These are phyloP conservation scores for Neodiprion pinetum DNA, from an alignment of 1,140 invertebrate species.

Conservation along the genomic window DNA sequence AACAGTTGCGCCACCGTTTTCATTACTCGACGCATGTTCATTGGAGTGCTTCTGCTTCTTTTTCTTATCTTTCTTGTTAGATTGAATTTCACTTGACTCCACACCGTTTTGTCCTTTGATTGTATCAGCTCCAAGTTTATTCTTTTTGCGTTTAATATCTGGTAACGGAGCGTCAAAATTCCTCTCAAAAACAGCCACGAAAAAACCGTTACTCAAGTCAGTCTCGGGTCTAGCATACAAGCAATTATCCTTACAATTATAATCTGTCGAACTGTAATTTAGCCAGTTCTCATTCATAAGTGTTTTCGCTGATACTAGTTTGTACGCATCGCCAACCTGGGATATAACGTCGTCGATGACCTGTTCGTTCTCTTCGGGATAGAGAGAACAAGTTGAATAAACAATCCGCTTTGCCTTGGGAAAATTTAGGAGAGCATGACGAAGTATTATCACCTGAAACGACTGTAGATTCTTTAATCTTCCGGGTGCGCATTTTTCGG, in stretches of 20 bases:
- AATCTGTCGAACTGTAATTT: constrained; percentile 71
- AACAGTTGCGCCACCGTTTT: constrained; percentile 1
- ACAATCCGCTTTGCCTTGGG: constrained; percentile 84
- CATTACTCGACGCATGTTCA: constrained; percentile 4
- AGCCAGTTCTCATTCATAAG: constrained; percentile 70
- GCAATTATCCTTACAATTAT: constrained; percentile 73
- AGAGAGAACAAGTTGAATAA: constrained; percentile 95
- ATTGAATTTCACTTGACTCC: constrained; percentile 32
- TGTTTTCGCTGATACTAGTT: constrained; percentile 67
- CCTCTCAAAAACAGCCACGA: constrained; percentile 87
- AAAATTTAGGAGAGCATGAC: constrained; percentile 84
- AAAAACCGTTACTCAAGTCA: constrained; percentile 92
- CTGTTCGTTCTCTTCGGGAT: constrained; percentile 91
- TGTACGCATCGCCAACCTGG: constrained; percentile 66
- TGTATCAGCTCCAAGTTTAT: neutral
- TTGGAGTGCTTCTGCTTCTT: constrained; percentile 23
- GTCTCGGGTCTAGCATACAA: constrained; percentile 76
- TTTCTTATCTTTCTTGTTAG: constrained; percentile 30
- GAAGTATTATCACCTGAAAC: constrained; percentile 86
- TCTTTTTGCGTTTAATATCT: constrained; percentile 17
- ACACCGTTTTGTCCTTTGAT: constrained; percentile 29
- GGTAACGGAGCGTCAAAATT: constrained; percentile 47
- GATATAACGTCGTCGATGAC: constrained; percentile 76
- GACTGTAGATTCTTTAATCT: constrained; percentile 76
- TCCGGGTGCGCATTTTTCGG: constrained; percentile 45